Base-by-base conservation (phyloP, 2,113 vertebrate genomes). In the Trachemys scripta region DNA sequence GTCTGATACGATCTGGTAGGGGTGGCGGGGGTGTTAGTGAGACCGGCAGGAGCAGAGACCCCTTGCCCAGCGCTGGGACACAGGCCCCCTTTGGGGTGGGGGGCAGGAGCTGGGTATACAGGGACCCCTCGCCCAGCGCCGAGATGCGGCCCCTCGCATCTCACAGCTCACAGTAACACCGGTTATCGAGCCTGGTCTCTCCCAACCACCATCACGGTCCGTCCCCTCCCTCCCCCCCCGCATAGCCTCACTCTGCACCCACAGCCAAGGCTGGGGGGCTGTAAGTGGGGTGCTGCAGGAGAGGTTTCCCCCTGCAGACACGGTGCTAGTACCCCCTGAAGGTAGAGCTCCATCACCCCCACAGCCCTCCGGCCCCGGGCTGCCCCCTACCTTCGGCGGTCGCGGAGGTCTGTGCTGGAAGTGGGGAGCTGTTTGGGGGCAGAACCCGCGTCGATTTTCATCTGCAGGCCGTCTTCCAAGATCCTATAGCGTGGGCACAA, bases 1-100 rank as follows among this genome's bases (percentile, higher is more conserved):
- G 99, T 99, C 97, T 99, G 99, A 84, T 98, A 98, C 75, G 98
- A 99, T 95, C 99, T 99, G 91, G 4, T 20, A 4, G n/a, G 29
- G 76, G n/a, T 2, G 51, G 19, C 31, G 19, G 16, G 56, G 2
- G 22, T 17, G 13, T 25, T 42, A 6, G 82, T 25, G 13, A 57
- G 50, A 20, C 11, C 12, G 19, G 20, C 29, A 38, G 83, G 8
- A 42, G 0, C 17, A 69, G 16, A 17, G 65, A 5, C 25, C 10
- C 38, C 10, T 14, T 27, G 1, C 31, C 45, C 54, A 6, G 1
- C 1, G 13, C n/a, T 29, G 10, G 2, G 57, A 53, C 17, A 5
- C 6, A 80, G 10, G 5, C 17, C 38, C 51, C 53, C 20, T 27
- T 14, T 1, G 2, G 4, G 47, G 35, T 45, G 47, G 47, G 29